Conservation (phyloP, 2,113 vertebrate genomes). For the Myotis davidii region DNA sequence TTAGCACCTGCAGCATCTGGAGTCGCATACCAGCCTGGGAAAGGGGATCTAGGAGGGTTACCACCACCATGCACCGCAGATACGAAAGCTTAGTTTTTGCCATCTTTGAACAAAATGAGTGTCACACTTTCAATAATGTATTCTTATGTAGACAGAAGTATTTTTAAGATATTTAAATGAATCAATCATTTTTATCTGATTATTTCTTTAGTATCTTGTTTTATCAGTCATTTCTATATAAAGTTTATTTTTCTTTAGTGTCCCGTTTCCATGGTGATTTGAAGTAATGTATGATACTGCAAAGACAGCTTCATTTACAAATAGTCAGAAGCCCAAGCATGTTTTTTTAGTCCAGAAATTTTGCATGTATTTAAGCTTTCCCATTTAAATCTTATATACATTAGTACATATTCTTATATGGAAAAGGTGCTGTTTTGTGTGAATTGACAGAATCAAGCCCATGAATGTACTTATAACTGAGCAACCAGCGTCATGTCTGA, state of each 20-base stretch:
- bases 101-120: not conserved
- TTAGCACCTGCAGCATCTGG: not conserved
- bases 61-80: not conserved
- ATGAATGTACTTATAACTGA: not conserved
- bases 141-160: not conserved
- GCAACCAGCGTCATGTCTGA: not conserved
- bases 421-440: not conserved
- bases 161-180: not conserved
- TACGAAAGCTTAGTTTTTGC: not conserved
- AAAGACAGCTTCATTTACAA: not conserved
- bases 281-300: not conserved
- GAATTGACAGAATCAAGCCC: not conserved
- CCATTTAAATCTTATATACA: not conserved
- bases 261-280: not conserved
- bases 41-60: not conserved
- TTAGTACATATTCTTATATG: not conserved
- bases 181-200: not conserved
- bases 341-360: not conserved
- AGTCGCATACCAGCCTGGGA: not conserved
- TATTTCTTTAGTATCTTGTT: not conserved
- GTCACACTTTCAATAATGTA: not conserved
- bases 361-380: not conserved
- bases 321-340: not conserved
- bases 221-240: not conserved
- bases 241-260: not conserved